Evolutionary conservation across 2,113 vertebrate species (phyloP).

Genomic region (Procavia capensis): DNA sequence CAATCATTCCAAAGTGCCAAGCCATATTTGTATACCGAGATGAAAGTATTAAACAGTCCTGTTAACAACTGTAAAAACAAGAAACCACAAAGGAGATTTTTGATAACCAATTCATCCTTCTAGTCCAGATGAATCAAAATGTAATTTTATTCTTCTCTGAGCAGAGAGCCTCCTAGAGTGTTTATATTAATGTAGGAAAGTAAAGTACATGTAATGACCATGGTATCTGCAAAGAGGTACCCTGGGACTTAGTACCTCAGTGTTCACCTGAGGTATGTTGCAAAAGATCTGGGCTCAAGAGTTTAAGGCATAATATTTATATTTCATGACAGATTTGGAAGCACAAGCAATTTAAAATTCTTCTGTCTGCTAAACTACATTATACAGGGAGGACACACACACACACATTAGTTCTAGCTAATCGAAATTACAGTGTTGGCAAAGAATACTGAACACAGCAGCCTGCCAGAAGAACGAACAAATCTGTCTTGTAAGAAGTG

Average conservation of each 20-base stretch:
- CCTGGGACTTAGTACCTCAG: background rate
- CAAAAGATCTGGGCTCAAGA: background rate
- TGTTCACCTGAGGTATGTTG: background rate
- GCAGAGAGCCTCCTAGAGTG: conserved; percentile 26
- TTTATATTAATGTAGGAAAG: background rate
- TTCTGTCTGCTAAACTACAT: conserved; percentile 7
- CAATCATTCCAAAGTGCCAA: conserved; percentile 50
- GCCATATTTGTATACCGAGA: conserved; percentile 34
- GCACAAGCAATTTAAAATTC: background rate
- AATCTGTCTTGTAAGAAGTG: background rate
- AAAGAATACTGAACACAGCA: background rate
- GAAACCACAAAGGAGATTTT: conserved; percentile 56
- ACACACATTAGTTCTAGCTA: background rate
- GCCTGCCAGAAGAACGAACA: background rate
- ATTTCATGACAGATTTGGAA: conserved; percentile 39
- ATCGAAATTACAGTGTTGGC: background rate
- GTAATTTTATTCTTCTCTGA: conserved; percentile 45
- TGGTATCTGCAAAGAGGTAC: background rate
- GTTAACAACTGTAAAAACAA: conserved; percentile 41
- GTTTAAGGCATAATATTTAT: conserved; percentile 6
- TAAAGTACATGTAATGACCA: conserved; percentile 3
- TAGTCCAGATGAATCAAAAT: conserved; percentile 55
- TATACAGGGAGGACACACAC: background rate
- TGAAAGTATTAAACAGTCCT: conserved; percentile 46
- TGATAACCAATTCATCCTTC: conserved; percentile 9